phyloP scores from a whole-genome alignment of 1,140 invertebrate species.

The Drosophila orosa region DNA sequence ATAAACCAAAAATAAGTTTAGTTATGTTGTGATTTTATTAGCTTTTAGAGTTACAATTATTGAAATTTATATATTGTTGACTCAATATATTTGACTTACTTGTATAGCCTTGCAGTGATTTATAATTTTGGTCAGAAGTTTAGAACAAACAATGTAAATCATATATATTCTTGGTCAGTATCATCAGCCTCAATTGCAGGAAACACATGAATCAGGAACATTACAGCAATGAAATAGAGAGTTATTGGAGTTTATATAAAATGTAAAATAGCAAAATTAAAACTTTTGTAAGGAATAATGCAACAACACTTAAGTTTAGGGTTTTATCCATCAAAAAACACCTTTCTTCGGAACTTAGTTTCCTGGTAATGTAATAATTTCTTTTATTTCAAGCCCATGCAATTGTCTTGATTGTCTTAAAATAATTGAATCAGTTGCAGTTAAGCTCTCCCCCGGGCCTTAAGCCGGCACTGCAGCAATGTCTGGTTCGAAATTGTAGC shows the following conservation, averaged over 20 bases:
- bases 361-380: too few species aligned
- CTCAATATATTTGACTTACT: too few species aligned
- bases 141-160: too few species aligned
- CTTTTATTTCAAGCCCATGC: not conserved
- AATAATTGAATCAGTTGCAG: constrained; percentile 14
- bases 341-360: too few species aligned
- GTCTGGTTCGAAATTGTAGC: constrained; percentile 9
- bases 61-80: not conserved
- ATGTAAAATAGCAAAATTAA: not conserved
- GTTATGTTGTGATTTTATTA: not conserved
- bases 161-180: too few species aligned
- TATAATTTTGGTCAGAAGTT: too few species aligned
- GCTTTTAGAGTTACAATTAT: not conserved
- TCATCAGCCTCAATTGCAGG: too few species aligned
- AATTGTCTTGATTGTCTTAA: not conserved
- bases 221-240: not conserved
- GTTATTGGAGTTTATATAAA: not conserved
- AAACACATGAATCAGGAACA: not conserved
- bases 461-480: not conserved
- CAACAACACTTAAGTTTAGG: not conserved
- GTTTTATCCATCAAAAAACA: not conserved
- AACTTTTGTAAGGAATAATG: not conserved
- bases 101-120: too few species aligned
- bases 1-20: not conserved
- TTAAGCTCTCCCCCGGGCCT: not conserved